phyloP scores from a whole-genome alignment of 1,140 invertebrate genomes.

The Megathymus violae region DNA sequence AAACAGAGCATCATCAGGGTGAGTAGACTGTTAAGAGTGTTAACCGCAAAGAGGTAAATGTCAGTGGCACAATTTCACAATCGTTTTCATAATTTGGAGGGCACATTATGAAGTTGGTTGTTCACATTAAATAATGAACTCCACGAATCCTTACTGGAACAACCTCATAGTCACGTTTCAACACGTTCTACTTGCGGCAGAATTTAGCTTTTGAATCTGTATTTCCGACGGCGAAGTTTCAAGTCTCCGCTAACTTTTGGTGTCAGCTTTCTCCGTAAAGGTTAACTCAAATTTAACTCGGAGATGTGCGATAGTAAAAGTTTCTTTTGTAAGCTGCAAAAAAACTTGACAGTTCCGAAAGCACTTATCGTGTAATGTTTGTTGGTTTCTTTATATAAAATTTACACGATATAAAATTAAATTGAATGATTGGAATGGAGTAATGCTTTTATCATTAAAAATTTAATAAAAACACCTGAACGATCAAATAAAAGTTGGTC shows the following conservation, averaged over 20 bases:
- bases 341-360: constrained; percentile 16
- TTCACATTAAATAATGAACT: constrained; percentile 9
- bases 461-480: too few relatives aligned
- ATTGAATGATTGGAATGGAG: too few relatives aligned
- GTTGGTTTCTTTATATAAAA: background rate
- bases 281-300: constrained; percentile 45
- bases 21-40: too few relatives aligned
- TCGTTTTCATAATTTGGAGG: too few relatives aligned
- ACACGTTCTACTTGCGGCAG: constrained; percentile 13
- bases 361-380: constrained; percentile 10
- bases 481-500: too few relatives aligned
- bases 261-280: constrained; percentile 40
- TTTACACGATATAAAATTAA: background rate
- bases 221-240: constrained; percentile 41
- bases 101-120: too few relatives aligned
- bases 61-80: too few relatives aligned
- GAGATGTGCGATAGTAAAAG: constrained; percentile 16
- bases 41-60: too few relatives aligned
- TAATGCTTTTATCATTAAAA: too few relatives aligned
- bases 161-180: background rate
- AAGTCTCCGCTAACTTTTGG: constrained; percentile 33
- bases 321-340: constrained; percentile 36
- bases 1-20: too few relatives aligned
- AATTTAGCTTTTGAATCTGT: constrained; percentile 35
- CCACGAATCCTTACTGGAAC: constrained; percentile 37